Evolutionary conservation across 1,140 invertebrate species (phyloP), one percentile per base, ranked within the genome.

Genomic region (Diploscapter pachys): DNA sequence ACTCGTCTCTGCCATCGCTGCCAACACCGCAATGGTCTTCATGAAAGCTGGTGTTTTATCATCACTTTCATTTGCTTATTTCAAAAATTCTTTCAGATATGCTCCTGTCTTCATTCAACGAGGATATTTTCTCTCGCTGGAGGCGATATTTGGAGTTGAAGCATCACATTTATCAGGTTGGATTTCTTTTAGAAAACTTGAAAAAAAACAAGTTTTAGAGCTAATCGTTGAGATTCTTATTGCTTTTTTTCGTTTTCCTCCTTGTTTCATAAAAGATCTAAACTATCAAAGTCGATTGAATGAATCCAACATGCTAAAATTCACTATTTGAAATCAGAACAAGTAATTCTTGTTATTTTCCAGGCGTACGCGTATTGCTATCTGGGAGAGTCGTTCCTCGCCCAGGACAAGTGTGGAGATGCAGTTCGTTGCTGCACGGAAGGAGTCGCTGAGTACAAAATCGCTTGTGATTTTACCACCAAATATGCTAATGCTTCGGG

Each of bases 401-500:
- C 88, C 3, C 88, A 90, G 81, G 91, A 92, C 80, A 91, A 91
- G 85, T 91, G 91, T 86, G 91, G 91, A 53, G 90, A 91, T 79
- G 91, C 90, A 4, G 89, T 91, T 73, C 86, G 88, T 81, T 89
- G 90, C 68, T 86, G 91, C 53, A 88, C 90, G 79, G 90, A 91
- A 86, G 90, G 89, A 81, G 86, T 80, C 67, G 68, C 79, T 88
- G 89, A 87, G 82, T 89, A 90, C 80, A 85, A 88, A 51, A 87
- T 89, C 79, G 88, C 90, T 49, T 87, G 86, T 81, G 80, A 81
- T 54, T 80, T 89, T 31, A 90, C 90, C 79, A 89, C 89, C 80
- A 89, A 90, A 74, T 92, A 92, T 85, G 85, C 88, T 3, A 88
- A 87, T 78, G 87, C 87, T 0, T 89, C 90, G 81, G 90, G 91